Conservation (phyloP, 2,113 vertebrate species). For the Larimichthys polyactis region DNA sequence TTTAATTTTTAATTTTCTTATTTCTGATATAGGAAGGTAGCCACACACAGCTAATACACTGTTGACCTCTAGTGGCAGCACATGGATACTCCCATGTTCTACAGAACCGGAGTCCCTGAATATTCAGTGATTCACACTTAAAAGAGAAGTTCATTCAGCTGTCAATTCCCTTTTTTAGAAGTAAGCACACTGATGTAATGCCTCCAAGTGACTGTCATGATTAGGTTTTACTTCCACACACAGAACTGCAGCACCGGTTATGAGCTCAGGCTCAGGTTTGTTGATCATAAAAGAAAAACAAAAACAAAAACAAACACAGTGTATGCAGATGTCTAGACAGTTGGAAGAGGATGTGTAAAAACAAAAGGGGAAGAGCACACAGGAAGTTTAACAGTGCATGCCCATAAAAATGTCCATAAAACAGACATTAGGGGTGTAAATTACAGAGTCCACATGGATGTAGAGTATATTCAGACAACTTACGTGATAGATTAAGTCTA, state of each 20-base stretch:
- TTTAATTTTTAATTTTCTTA: background rate
- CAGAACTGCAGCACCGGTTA: background rate
- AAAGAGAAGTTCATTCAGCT: background rate
- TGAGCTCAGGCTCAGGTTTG: background rate
- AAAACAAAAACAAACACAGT: background rate
- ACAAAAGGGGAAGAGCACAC: background rate
- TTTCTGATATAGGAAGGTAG: background rate
- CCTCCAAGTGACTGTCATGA: background rate
- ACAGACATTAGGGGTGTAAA: background rate
- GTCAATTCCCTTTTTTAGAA: slow-evolving; percentile 12
- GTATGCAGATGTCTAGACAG: background rate
- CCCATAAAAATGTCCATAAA: background rate
- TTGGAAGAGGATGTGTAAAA: background rate
- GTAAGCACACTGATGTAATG: background rate
- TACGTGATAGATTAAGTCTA: background rate
- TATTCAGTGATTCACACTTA: background rate
- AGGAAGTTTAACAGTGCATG: background rate
- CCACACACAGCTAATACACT: slow-evolving; percentile 18
- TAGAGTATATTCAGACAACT: background rate
- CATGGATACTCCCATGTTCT: background rate
- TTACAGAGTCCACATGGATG: too few relatives aligned
- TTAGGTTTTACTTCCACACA: slow-evolving; percentile 24
- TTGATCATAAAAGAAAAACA: slow-evolving; percentile 1
- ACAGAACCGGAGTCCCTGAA: background rate
- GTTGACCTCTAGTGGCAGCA: slow-evolving; percentile 66